Evolutionary conservation across 2,797 vertebrate genomes (phyloP).

Genomic region (Ctenosaura bakeri): DNA sequence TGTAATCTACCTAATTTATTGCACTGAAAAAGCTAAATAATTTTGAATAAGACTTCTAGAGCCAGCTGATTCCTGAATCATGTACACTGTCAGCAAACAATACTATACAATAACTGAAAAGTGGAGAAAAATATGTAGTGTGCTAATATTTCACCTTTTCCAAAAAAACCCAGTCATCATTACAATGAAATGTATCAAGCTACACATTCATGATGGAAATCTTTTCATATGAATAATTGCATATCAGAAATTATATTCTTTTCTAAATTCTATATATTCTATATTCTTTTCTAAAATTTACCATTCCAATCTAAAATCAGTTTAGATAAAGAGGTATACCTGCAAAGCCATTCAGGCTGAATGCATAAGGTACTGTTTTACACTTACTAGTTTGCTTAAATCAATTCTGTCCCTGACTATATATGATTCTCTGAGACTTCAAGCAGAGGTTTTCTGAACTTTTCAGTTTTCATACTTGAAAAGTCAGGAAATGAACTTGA

Average conservation of each 20-base stretch:
- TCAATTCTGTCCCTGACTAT: not conserved
- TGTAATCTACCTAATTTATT: not conserved
- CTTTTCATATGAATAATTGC: not conserved
- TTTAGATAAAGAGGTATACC: not conserved
- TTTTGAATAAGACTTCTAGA: conserved; percentile 2
- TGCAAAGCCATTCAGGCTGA: not conserved
- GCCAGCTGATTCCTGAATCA: not conserved
- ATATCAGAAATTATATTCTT: not conserved
- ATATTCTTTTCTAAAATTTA: not conserved
- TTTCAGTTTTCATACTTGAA: no score
- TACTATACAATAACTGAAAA: not conserved
- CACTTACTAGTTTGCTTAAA: not conserved
- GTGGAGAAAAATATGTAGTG: not conserved
- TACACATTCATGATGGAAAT: not conserved
- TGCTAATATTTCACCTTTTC: not conserved
- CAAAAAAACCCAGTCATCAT: not conserved
- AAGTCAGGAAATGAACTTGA: no score
- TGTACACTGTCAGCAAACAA: not conserved
- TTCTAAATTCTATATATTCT: no score
- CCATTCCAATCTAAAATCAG: not conserved
- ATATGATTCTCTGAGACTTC: no score
- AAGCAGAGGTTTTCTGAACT: no score
- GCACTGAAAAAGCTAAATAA: not conserved
- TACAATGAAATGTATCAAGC: not conserved
- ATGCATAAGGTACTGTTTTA: not conserved